Base-by-base conservation (phyloP, 2,888 invertebrate species). In the Oscheius onirici region DNA sequence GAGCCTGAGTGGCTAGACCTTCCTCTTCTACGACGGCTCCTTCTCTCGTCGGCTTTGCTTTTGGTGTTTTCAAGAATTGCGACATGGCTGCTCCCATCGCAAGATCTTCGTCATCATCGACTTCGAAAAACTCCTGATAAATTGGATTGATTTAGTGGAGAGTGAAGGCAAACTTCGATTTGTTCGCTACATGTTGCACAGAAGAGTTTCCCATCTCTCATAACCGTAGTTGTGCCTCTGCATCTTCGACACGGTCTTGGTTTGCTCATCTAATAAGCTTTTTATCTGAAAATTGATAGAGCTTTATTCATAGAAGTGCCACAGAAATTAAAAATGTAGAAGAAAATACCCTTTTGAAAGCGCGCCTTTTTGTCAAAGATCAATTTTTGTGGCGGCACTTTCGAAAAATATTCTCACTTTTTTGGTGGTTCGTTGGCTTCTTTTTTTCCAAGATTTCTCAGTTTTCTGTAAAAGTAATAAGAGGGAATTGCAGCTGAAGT, bases 41-140 rank as follows among this genome's bases (percentile, higher is more conserved):
- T n/a, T 8, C 34, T 34, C 8, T 8, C 34, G 5, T 34, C 34
- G 34, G 3, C 3, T 3, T 41, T 41, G 3, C 5, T 58, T 40
- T 58, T 11, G 58, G 40, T 17, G 41, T 41, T 41, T 41, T 58
- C 41, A 55, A 8, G 41, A n/a, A 11, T 41, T 17, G 58, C 41
- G 40, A 63, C 26, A 24, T 49, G 15, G n/a, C n/a, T 58, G 40
- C 41, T n/a, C 28, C 28, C 17, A 58, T 41, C 11, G 11, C 28
- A 11, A 44, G n/a, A 13, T 51, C 54, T 15, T 54, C 54, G 13
- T 52, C 66, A 2, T 52, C 40, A 11, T 66, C 66, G 10, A 66
- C 15, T 54, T 66, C 66, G 22, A 54, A 41, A 22, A 52, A 66
- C 41, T 66, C 49, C 66, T 66, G 41, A 41, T 51, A 41, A 40